Base-by-base conservation (phyloP, 1,140 invertebrate species). In the Trichonephila inaurata region DNA sequence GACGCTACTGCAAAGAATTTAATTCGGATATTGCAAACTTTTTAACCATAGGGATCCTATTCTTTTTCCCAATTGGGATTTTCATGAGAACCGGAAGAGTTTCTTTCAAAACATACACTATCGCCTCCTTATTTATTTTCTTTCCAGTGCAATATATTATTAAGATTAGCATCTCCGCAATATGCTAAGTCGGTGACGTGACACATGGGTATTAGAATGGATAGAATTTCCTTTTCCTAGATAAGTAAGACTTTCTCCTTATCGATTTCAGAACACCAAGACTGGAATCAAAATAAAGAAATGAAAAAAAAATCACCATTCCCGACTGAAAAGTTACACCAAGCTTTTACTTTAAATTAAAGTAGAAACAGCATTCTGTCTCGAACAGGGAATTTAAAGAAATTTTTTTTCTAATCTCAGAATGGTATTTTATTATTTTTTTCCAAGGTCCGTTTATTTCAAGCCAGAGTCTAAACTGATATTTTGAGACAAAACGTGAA, bases 341-440 rank as follows among this genome's bases (percentile, higher is more conserved):
- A 12, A 72, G 91, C 91, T 92, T 92, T 92, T 92, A 92, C 91
- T 92, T 92, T 69, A 86, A 92, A 86, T 92, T 92, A 92, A 92
- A 92, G 64, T 86, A 85, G 81, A 16, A 77, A 40, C 28, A 51
- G 44, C 21, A 18, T 66, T 60, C 82, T 69, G 51, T 58, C 33
- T 61, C 24, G 12, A 19, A 12, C 6, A 44, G 21, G 81, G 61
- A 91, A 85, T 91, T 91, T 91, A 85, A 66, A 58, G 91, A 92
- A 58, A 69, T 86, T 82, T 92, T 86, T 82, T 92, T 92, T 69
- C 83, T 86, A 92, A 86, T 92, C 82, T 83, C n/a, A 24, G 40
- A 86, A 69, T 85, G 91, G 33, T n/a, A 66, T 92, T 85, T 83
- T 86, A 64, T 92, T 86, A 85, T 62, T 86, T 88, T 24, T 33